Conservation (phyloP, 2,797 vertebrate genomes). For the Spatula clypeata region DNA sequence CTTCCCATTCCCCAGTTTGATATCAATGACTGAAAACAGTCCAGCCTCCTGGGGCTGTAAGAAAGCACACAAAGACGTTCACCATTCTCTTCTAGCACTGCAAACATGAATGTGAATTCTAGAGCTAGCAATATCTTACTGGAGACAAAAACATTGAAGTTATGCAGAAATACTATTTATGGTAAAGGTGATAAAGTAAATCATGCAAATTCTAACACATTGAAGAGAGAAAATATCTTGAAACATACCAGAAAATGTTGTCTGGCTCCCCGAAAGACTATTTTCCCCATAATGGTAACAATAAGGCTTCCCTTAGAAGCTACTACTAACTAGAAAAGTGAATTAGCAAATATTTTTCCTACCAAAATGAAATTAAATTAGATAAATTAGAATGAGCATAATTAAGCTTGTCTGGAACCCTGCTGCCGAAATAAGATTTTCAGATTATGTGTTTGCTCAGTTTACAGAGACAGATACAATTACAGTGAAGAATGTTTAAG, state of each 20-base stretch:
- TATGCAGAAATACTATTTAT: constrained; percentile 37
- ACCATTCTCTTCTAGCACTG: background rate
- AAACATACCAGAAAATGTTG: constrained; percentile 44
- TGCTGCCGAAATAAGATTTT: constrained; percentile 49
- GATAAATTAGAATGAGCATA: constrained; percentile 27
- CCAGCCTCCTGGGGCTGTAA: background rate
- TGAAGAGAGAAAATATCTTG: constrained; percentile 49
- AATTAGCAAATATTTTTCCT: constrained; percentile 33
- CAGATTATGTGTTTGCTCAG: constrained; percentile 32
- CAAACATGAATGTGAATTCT: background rate
- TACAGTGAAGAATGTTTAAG: constrained; percentile 35
- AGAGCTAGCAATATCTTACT: background rate
- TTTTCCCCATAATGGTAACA: background rate
- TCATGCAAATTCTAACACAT: constrained; percentile 54
- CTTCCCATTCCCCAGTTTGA: background rate
- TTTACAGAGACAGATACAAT: constrained; percentile 62
- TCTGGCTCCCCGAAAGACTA: background rate
- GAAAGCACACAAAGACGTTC: constrained; percentile 22
- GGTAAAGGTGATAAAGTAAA: constrained; percentile 21
- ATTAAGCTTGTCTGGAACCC: background rate
- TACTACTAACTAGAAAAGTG: constrained; percentile 28
- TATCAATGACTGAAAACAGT: background rate
- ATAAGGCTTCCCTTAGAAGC: background rate
- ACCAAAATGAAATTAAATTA: constrained; percentile 5
- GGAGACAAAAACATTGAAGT: background rate